Conservation (phyloP, 2,888 invertebrate genomes). For the Itoplectis maculator region DNA sequence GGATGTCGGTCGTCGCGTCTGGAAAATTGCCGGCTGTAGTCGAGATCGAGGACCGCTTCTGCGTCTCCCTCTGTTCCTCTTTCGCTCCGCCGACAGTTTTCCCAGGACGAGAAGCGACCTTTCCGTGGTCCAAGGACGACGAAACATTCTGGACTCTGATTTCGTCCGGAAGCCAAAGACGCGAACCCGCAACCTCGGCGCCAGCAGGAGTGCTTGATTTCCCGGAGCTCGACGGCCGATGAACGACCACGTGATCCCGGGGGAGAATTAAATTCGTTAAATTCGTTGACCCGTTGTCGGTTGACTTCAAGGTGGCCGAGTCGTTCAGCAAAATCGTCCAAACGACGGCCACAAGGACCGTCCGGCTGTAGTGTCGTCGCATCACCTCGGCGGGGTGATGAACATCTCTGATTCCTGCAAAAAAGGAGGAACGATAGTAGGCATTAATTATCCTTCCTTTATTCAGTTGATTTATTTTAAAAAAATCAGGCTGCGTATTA, state of each 20-base stretch:
- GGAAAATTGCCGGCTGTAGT: constrained; percentile 11
- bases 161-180: constrained; percentile 10
- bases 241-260: background rate
- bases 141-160: background rate
- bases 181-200: background rate
- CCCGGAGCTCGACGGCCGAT: constrained; percentile 3
- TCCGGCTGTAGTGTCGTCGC: constrained; percentile 75
- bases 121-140: background rate
- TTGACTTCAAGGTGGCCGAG: constrained; percentile 53
- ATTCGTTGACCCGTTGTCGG: constrained; percentile 49
- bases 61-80: constrained; percentile 21
- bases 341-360: constrained; percentile 79
- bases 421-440: constrained; percentile 22
- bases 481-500: too few species aligned
- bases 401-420: constrained; percentile 77
- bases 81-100: background rate
- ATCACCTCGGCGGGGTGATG: constrained; percentile 76
- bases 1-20: constrained; percentile 34
- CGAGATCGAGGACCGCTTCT: constrained; percentile 7
- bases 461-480: background rate
- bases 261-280: constrained; percentile 33
- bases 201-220: constrained; percentile 16
- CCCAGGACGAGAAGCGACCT: background rate
- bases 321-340: constrained; percentile 71
- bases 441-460: background rate